phyloP scores from a whole-genome alignment of 2,113 vertebrate genomes.

The Paradisaea rubra region DNA sequence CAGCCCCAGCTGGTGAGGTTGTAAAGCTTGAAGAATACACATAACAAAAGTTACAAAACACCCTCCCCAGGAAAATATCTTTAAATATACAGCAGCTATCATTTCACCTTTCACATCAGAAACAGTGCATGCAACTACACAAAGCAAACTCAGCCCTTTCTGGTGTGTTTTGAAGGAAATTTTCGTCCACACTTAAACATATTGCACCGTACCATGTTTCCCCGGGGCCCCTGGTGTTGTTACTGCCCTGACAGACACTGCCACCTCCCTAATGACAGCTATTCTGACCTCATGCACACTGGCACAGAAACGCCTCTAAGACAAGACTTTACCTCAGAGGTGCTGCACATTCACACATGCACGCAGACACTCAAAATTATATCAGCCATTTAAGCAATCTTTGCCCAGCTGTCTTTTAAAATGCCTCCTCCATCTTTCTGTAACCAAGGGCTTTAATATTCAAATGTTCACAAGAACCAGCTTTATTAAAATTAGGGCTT shows the following conservation, averaged over 20 bases:
- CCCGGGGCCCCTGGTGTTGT: neutral
- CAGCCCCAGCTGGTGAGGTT: neutral
- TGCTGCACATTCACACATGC: neutral
- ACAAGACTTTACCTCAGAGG: conserved; percentile 53
- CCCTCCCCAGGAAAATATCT: neutral
- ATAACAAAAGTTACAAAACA: neutral
- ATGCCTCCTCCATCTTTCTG: conserved; percentile 63
- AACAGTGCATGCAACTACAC: neutral
- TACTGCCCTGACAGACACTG: neutral
- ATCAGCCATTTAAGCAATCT: conserved; percentile 42
- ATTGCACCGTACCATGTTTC: neutral
- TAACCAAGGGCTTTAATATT: conserved; percentile 75
- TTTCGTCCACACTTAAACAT: neutral
- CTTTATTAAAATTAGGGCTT: conserved; percentile 79
- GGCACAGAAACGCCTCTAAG: conserved; percentile 26
- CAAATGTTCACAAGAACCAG: conserved; percentile 70
- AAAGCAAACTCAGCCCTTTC: conserved; percentile 2
- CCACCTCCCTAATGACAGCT: neutral
- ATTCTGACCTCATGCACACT: neutral
- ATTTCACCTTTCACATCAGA: conserved; percentile 33
- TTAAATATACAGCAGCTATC: neutral
- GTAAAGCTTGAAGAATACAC: neutral
- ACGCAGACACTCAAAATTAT: conserved; percentile 9
- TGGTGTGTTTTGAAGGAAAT: conserved; percentile 12
- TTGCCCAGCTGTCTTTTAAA: conserved; percentile 62